Base-by-base conservation (phyloP, 2,888 invertebrate species). In the Mimas tiliae region DNA sequence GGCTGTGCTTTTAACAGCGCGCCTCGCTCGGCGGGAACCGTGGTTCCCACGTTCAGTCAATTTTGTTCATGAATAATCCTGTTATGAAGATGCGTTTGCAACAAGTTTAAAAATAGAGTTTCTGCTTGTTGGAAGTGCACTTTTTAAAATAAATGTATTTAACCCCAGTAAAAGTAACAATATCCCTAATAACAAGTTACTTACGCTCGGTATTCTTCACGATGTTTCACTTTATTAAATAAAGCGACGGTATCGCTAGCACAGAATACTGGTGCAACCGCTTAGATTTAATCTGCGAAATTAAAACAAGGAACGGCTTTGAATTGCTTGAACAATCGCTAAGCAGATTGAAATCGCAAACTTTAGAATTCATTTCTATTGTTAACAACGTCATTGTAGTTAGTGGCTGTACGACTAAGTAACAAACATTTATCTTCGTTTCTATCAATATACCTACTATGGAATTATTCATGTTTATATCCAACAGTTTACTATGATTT, bases 271-370 rank as follows among this genome's bases (percentile, higher is more conserved):
- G 70, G 68, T 68, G 68, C 71, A 72, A 70, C 68, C 45, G 68
- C 68, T 70, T 63, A 76, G 83, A 82, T 83, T 72, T 72, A 73
- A 80, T 81, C 79, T 74, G 67, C 73, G 75, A 79, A 77, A 76
- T 78, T 77, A 77, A 79, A 78, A 76, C 76, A 71, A 77, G 70
- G 67, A 67, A 69, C 72, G 63, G 68, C 72, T 75, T 78, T 82
- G 76, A 81, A 84, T 16, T 76, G 79, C 74, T 74, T 67, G 73
- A 74, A 77, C 74, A 76, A 81, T 67, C 75, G 72, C 71, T 69
- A 70, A 70, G 69, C 75, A 78, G 83, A 86, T 86, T 81, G 77
- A 67, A 78, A 85, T 85, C 82, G 70, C 71, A 74, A 79, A 81
- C 77, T 79, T 83, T 79, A 76, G 74, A 82, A 81, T 81, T 72